phyloP scores from a whole-genome alignment of 2,797 vertebrate genomes.

The Pteronotus mesoamericanus region DNA sequence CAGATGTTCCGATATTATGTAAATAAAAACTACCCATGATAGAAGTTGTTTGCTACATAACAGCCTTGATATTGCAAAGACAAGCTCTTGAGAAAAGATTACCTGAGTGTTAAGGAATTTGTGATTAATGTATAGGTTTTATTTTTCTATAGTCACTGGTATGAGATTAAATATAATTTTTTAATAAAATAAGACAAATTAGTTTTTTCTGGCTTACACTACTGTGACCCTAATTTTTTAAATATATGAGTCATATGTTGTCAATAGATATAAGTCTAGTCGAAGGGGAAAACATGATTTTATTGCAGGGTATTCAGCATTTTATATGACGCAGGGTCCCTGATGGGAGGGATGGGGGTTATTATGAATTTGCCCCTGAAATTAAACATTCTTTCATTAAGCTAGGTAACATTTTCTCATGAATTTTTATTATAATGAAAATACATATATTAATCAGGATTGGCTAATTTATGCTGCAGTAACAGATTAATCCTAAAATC shows the following conservation, averaged over 20 bases:
- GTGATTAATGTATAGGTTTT: not conserved
- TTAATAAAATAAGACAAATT: not conserved
- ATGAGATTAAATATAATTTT: not conserved
- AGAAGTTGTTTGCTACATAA: not conserved
- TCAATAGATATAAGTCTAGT: not conserved
- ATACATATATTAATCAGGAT: not conserved
- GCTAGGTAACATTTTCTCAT: not conserved
- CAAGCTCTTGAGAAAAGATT: not conserved
- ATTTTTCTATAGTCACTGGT: not conserved
- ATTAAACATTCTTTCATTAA: conserved; percentile 29
- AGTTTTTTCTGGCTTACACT: not conserved
- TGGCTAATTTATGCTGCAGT: not conserved
- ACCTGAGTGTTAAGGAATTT: not conserved
- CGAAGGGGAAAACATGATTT: not conserved
- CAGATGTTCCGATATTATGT: not conserved
- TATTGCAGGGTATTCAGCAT: not conserved
- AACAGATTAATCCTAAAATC: conserved; percentile 24
- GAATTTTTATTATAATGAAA: conserved; percentile 1
- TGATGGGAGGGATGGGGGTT: not conserved
- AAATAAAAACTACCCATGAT: not conserved
- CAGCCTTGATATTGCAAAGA: not conserved
- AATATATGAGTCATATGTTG: not conserved
- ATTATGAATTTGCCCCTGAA: not conserved
- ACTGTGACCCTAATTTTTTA: not conserved
- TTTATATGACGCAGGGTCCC: not conserved